phyloP scores from a whole-genome alignment of 2,797 vertebrate genomes.

The Onychomys torridus region DNA sequence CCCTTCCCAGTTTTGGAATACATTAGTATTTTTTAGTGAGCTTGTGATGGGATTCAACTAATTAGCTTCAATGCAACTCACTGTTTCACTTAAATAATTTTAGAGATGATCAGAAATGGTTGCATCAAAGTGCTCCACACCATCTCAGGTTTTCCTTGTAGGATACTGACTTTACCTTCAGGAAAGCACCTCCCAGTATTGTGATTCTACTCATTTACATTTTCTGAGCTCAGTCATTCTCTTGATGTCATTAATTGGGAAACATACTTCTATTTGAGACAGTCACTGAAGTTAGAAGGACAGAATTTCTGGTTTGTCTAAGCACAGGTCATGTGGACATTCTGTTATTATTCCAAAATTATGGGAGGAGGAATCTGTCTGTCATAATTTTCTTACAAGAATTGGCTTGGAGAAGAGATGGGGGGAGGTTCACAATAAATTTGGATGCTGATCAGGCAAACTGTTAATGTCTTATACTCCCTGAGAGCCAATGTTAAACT shows the following conservation, averaged over 20 bases:
- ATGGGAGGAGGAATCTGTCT: not conserved
- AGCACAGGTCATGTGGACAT: not conserved
- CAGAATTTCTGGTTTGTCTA: not conserved
- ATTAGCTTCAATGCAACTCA: conserved; percentile 13
- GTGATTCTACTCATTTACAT: not conserved
- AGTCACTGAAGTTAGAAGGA: not conserved
- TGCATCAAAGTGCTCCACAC: not conserved
- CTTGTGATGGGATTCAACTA: conserved; percentile 5
- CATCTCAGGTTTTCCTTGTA: not conserved
- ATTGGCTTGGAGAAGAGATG: not conserved
- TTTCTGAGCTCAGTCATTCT: not conserved
- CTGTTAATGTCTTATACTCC: not conserved
- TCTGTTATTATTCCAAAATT: not conserved
- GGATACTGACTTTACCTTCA: conserved; percentile 1
- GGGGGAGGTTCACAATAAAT: conserved; percentile 14
- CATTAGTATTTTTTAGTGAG: not conserved
- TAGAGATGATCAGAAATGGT: not conserved
- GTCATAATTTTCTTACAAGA: not conserved
- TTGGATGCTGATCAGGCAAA: not conserved
- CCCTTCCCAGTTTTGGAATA: conserved; percentile 8
- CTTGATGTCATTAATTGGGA: not conserved
- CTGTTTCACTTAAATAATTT: not conserved
- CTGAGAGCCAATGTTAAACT: not conserved
- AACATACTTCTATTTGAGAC: not conserved
- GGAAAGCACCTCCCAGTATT: not conserved